Percentiles rank a stretch among this genome's conserved stretches.
Conservation (phyloP, 2,888 invertebrate genomes). For the Drosophila anomalata region DNA sequence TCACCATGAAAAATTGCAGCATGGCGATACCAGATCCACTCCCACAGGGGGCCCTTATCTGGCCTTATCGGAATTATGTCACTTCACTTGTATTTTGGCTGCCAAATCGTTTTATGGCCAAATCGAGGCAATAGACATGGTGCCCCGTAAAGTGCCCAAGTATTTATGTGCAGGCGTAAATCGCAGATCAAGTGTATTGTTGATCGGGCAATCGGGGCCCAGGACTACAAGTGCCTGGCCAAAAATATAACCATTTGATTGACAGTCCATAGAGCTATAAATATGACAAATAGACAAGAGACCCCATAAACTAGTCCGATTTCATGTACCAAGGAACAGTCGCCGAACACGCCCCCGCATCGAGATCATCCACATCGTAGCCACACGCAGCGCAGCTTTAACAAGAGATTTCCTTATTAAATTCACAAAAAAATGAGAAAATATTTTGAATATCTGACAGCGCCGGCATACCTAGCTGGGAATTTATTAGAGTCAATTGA, state of each 20-base stretch:
- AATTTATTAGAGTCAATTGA: slow-evolving; percentile 72
- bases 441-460: slow-evolving; percentile 26
- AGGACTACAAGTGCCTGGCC: slow-evolving; percentile 14
- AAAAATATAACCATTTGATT: slow-evolving; percentile 24
- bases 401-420: slow-evolving; percentile 75
- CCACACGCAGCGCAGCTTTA: slow-evolving; percentile 49
- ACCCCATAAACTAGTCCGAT: slow-evolving; percentile 1
- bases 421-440: slow-evolving; percentile 49
- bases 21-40: slow-evolving; percentile 17
- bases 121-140: slow-evolving; percentile 45
- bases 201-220: slow-evolving; percentile 19
- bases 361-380: slow-evolving; percentile 9
- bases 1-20: slow-evolving; percentile 34
- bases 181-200: slow-evolving; percentile 48
- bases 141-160: slow-evolving; percentile 27
- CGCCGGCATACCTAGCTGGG: slow-evolving; percentile 36
- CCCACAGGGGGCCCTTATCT: slow-evolving; percentile 17
- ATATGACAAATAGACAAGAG: slow-evolving; percentile 8
- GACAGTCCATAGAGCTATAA: slow-evolving; percentile 39
- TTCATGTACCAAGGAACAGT: background rate
- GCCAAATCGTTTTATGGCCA: slow-evolving; percentile 59
- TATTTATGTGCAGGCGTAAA: slow-evolving; percentile 50
- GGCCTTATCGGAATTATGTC: slow-evolving; percentile 40
- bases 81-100: slow-evolving; percentile 35
- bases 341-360: slow-evolving; percentile 25